Conservation (phyloP, 2,888 invertebrate genomes). For the Diaprepes abbreviatus region DNA sequence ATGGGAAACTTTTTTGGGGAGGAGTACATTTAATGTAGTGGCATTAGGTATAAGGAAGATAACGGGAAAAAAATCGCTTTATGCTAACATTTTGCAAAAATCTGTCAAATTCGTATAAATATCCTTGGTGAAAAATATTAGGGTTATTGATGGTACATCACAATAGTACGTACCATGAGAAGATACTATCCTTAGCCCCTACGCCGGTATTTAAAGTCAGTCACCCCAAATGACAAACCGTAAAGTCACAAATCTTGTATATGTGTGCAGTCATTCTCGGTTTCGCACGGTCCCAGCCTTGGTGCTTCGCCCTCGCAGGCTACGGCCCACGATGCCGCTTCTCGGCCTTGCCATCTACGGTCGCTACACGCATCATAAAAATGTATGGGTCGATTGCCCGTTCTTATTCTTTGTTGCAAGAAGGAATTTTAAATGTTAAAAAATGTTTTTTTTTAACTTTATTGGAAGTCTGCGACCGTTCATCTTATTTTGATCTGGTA, state of each 20-base stretch:
- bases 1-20: too few relatives aligned
- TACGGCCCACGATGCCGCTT: slow-evolving; percentile 27
- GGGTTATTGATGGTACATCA: too few relatives aligned
- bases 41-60: too few relatives aligned
- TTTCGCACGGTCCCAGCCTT: neutral
- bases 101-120: too few relatives aligned
- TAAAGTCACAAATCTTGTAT: slow-evolving; percentile 16
- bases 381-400: slow-evolving; percentile 23
- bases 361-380: slow-evolving; percentile 16
- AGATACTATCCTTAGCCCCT: too few relatives aligned
- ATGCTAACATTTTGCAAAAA: too few relatives aligned
- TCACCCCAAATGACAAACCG: slow-evolving; percentile 2
- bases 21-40: too few relatives aligned
- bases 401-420: slow-evolving; percentile 11
- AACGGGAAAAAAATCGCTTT: too few relatives aligned
- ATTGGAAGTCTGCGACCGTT: neutral
- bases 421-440: neutral
- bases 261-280: neutral
- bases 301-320: slow-evolving; percentile 6
- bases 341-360: slow-evolving; percentile 41
- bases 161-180: too few relatives aligned
- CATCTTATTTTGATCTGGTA: neutral
- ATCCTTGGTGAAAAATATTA: too few relatives aligned
- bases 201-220: neutral
- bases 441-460: neutral